These are phyloP conservation scores for Naso thynnoides DNA, from an alignment of 2,797 vertebrate species.

Conservation along the genomic window DNA sequence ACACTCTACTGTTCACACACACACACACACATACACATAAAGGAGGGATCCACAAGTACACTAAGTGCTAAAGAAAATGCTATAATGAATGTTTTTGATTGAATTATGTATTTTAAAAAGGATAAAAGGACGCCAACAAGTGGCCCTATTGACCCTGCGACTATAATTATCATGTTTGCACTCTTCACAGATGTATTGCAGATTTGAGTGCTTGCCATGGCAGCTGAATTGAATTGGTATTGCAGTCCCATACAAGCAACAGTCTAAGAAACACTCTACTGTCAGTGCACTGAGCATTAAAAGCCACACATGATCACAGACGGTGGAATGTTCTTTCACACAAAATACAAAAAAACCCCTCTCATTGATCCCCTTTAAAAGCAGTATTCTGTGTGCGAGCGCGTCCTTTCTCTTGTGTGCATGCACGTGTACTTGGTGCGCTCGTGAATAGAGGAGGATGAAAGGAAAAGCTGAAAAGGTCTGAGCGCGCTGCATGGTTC, in stretches of 20 bases:
- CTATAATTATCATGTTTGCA: slow-evolving; percentile 25
- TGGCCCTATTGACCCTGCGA: slow-evolving; percentile 11
- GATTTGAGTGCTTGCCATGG: slow-evolving; percentile 22
- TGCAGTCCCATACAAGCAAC: slow-evolving; percentile 18
- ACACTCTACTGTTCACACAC: neutral
- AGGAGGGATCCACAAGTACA: neutral
- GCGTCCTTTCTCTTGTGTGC: slow-evolving; percentile 65
- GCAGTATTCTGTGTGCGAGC: slow-evolving; percentile 54
- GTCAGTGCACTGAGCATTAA: slow-evolving; percentile 30
- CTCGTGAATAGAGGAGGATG: slow-evolving; percentile 76
- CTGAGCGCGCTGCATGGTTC: slow-evolving; percentile 66
- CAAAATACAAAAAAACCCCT: slow-evolving; percentile 54
- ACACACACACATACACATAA: neutral
- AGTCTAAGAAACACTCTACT: slow-evolving; percentile 35
- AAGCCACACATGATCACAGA: slow-evolving; percentile 41
- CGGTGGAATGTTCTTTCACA: slow-evolving; percentile 62
- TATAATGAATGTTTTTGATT: slow-evolving; percentile 5
- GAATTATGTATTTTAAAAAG: slow-evolving; percentile 6
- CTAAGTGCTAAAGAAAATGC: slow-evolving; percentile 18
- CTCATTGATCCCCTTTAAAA: slow-evolving; percentile 72
- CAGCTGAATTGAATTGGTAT: slow-evolving; percentile 26
- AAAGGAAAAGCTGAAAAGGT: slow-evolving; percentile 80
- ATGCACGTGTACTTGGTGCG: slow-evolving; percentile 52
- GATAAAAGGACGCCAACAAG: slow-evolving; percentile 8
- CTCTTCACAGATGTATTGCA: slow-evolving; percentile 30